Evolutionary conservation across 2,888 invertebrate species (phyloP).

Genomic region (Congeria kusceri): DNA sequence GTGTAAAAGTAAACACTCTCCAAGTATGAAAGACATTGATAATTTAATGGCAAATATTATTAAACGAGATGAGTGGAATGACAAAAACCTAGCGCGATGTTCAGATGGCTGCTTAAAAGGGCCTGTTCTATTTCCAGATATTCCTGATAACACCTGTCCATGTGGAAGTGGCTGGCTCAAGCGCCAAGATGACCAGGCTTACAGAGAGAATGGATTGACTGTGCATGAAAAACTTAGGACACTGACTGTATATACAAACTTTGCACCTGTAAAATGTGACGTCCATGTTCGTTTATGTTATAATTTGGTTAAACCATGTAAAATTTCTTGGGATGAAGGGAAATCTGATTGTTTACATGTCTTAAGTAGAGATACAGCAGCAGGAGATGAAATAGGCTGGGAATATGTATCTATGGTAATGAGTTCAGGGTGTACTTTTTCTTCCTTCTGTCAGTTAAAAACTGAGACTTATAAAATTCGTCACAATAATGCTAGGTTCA

Average conservation of each 20-base stretch:
- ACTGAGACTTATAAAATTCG: constrained; percentile 17
- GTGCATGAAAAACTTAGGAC: no score
- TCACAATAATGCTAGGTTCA: neutral
- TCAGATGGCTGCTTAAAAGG: no score
- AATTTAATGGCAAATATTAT: no score
- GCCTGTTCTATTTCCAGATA: no score
- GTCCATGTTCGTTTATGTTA: constrained; percentile 25
- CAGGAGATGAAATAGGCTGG: constrained; percentile 54
- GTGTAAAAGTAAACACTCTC: no score
- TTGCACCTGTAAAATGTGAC: constrained; percentile 27
- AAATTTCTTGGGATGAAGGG: constrained; percentile 36
- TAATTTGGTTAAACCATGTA: constrained; percentile 23
- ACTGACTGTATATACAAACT: constrained; percentile 16
- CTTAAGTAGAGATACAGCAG: constrained; percentile 40
- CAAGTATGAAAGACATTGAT: no score
- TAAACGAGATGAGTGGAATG: no score
- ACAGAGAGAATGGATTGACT: no score
- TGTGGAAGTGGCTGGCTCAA: no score
- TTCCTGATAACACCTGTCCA: no score
- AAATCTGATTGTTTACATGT: constrained; percentile 5
- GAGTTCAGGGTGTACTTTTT: constrained; percentile 35
- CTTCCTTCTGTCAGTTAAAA: constrained; percentile 30
- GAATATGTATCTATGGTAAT: constrained; percentile 35
- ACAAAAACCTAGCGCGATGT: no score
- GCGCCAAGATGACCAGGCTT: no score